Base-by-base conservation (phyloP, 2,888 invertebrate species). In the Drosophila kanekoi region DNA sequence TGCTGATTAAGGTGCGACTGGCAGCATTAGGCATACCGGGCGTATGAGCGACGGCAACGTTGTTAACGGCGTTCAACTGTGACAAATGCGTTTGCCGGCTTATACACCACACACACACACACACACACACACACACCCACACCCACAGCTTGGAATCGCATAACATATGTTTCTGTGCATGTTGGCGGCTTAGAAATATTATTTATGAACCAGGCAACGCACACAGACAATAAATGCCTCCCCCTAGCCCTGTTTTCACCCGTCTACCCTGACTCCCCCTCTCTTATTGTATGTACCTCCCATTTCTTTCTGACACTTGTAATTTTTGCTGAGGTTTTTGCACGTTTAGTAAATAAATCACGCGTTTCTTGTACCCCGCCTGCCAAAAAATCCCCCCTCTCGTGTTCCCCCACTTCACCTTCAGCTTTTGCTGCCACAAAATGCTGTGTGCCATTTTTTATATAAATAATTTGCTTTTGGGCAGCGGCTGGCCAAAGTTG, bases 341-440 rank as follows among this genome's bases (percentile, higher is more conserved):
- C 85, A 85, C 85, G 87, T 85, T 87, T 87, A 80, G 85, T 87
- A 84, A 82, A 85, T 85, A 85, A 85, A 85, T 85, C 87, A 85
- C 78, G 84, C 82, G 87, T 86, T 86, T 77, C 61, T 66, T 77
- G 63, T 43, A 43, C 64, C 38, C 58, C 45, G 37, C 58, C 35
- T 23, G 23, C 38, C 45, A 38, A 20, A 13, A 16, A 14, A 14
- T 33, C 20, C 11, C 1, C 32, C n/a, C 9, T n/a, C 5, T 16
- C 10, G 8, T 28, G 20, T 13, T 10, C 40, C 16, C 40, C 40
- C n/a, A 33, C 44, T 49, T 14, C 53, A 45, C 57, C 40, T 59
- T 48, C 47, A 47, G 32, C 35, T 38, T 14, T 45, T 52, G 49
- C 51, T 52, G 54, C 54, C 66, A 49, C 56, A 63, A 71, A 77